A percentile compares a stretch with the other conserved stretches of the same genome.
phyloP scores from a whole-genome alignment of 2,888 invertebrate species.

The Nymphalis urticae region DNA sequence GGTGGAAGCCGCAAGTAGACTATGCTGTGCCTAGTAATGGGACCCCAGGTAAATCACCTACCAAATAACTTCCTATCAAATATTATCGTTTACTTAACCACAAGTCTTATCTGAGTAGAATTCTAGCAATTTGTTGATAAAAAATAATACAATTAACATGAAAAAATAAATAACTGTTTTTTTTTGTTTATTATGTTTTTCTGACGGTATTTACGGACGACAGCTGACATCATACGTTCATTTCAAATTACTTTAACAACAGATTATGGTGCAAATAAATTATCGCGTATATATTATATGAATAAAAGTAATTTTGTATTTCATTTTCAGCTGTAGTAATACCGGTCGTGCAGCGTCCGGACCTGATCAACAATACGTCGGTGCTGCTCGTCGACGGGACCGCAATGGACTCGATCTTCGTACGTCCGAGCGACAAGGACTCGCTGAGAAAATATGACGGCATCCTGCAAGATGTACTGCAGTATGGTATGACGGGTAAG shows the following conservation, averaged over 20 bases:
- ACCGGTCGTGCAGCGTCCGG: conserved; percentile 55
- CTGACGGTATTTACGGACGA: too few species aligned
- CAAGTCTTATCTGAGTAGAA: too few species aligned
- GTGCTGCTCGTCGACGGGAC: conserved; percentile 55
- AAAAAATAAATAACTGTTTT: too few species aligned
- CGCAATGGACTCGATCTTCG: conserved; percentile 44
- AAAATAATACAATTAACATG: too few species aligned
- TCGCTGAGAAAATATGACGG: conserved; percentile 5
- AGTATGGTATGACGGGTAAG: background rate
- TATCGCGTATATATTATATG: too few species aligned
- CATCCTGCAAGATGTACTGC: background rate
- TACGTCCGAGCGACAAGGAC: conserved; percentile 45
- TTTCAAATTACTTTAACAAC: too few species aligned
- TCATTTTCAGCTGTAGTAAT: conserved; percentile 27
- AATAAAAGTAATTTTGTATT: background rate
- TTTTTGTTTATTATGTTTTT: too few species aligned
- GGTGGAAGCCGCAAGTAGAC: conserved; percentile 62
- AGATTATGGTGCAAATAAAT: too few species aligned
- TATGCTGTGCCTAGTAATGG: conserved; percentile 25
- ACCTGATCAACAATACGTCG: conserved; percentile 39
- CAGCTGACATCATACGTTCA: too few species aligned
- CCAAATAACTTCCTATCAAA: background rate
- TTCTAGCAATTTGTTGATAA: too few species aligned
- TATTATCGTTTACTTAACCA: too few species aligned
- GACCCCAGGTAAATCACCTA: conserved; percentile 1